Base-by-base conservation (phyloP, 2,888 invertebrate genomes). In the Cheilosia soror region DNA sequence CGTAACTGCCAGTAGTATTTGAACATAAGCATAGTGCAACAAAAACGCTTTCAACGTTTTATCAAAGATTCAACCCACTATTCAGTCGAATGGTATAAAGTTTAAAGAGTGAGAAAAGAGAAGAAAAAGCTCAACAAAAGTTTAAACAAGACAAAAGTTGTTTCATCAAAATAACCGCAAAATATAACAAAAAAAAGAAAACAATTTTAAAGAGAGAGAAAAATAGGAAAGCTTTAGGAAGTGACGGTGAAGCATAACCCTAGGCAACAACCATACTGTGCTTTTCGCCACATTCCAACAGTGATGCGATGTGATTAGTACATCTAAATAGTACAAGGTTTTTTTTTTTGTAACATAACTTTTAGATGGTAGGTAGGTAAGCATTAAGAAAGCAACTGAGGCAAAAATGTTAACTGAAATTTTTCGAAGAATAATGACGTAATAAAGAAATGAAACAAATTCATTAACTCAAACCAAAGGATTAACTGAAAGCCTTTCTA, bases 401-500 rank as follows among this genome's bases (percentile, higher is more conserved):
- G 11, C 37, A 37, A 51, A 72, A 75, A 15, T 57, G 9, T 0
- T 9, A 77, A 76, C 29, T 31, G 5, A 62, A 37, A 51, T 25
- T 20, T 20, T 15, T 44, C 40, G 40, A 25, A 65, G 15, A 72
- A 51, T 11, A 20, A 29, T 47, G n/a, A 27, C 27, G 29, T 20
- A 33, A 33, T 5, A 60, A 71, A 65, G 20, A 27, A 68, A 55
- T 13, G 6, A 65, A 66, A 63, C 7, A 51, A 76, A 79, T 76
- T 68, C 60, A 60, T 76, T 44, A 60, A 60, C 37, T 66, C 76
- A 77, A 77, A 68, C 60, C 60, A 77, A 77, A 53, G 76, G 58
- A 33, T 66, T 51, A 65, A 77, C 60, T 62, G 15, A 69, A 73
- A 73, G 76, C 51, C 55, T 73, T 88, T 89, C 90, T 90, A 91